Base-by-base conservation (phyloP, 2,113 vertebrate genomes). In the Cardinalis cardinalis region DNA sequence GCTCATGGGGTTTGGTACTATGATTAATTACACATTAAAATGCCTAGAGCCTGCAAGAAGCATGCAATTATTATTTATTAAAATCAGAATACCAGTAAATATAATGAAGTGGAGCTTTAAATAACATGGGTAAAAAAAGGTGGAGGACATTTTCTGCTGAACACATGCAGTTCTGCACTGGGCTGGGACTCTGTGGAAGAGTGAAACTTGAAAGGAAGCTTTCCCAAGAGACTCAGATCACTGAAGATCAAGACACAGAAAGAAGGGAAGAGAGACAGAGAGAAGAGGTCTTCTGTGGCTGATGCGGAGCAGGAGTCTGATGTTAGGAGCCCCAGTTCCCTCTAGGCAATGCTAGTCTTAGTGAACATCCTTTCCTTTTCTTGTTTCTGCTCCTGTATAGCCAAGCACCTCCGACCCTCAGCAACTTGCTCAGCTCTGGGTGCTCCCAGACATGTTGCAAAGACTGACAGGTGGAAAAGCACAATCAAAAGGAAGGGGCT, bases 21-120 rank as follows among this genome's bases (percentile, higher is more conserved):
- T 88, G 88, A 94, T 95, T 96, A 94, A 96, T 96, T 95, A 93
- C 70, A 7, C 3, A 12, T 89, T 88, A 75, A 79, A 92, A 84
- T 92, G 87, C 90, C 49, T 94, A 59, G 44, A 87, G 87, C 81
- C 86, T 93, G 71, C 63, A 82, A 93, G 80, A 90, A 76, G 73
- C 25, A 9, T 59, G 34, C 2, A 6, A 76, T 95, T 94, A 89
- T 95, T 95, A 91, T 96, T 94, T 95, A 92, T 92, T 95, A 79
- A 95, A 91, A 90, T 82, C 78, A 91, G 55, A 92, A 89, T 92
- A 73, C 40, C 46, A 83, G 84, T 95, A 93, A 95, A 87, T 89
- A 91, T 89, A 90, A 93, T 73, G 87, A 95, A 94, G 63, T 84
- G 36, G 71, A 87, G 55, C 78, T 95, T 90, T 90, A 90, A 94